Percentiles rank a stretch among this genome's conserved stretches.
These are phyloP conservation scores for Dinomys branickii DNA, from an alignment of 2,113 vertebrate species.

Conservation along the genomic window DNA sequence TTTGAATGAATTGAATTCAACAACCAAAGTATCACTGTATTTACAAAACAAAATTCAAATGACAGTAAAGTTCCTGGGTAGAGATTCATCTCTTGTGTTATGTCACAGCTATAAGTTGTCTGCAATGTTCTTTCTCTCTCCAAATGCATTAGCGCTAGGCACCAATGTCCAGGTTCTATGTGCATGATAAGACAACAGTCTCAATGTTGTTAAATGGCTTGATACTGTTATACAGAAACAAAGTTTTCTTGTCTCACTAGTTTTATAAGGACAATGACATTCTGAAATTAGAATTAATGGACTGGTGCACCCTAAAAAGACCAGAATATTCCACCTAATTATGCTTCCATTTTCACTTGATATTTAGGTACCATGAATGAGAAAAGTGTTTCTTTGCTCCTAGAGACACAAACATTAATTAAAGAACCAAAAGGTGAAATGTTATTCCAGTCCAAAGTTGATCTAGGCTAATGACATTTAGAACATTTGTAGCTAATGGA, in stretches of 20 bases:
- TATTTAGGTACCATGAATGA: neutral
- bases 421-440: slow-evolving; percentile 50
- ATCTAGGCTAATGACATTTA: slow-evolving; percentile 27
- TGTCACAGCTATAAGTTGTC: neutral
- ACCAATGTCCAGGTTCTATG: slow-evolving; percentile 12
- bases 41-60: slow-evolving; percentile 23
- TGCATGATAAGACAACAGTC: slow-evolving; percentile 22
- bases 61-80: neutral
- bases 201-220: neutral
- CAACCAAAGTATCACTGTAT: neutral
- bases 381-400: slow-evolving; percentile 51
- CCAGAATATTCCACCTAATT: slow-evolving; percentile 48
- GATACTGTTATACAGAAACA: neutral
- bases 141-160: neutral
- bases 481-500: neutral
- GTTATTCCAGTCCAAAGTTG: neutral
- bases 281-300: slow-evolving; percentile 52
- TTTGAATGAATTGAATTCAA: neutral
- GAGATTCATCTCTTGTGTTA: neutral
- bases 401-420: slow-evolving; percentile 47
- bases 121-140: neutral
- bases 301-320: neutral
- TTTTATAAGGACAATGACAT: slow-evolving; percentile 3
- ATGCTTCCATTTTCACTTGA: slow-evolving; percentile 56
- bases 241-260: slow-evolving; percentile 23